A percentile compares a stretch with the other conserved stretches of the same genome.
Conservation (phyloP, 1,140 invertebrate genomes). For the Idris sp. region DNA sequence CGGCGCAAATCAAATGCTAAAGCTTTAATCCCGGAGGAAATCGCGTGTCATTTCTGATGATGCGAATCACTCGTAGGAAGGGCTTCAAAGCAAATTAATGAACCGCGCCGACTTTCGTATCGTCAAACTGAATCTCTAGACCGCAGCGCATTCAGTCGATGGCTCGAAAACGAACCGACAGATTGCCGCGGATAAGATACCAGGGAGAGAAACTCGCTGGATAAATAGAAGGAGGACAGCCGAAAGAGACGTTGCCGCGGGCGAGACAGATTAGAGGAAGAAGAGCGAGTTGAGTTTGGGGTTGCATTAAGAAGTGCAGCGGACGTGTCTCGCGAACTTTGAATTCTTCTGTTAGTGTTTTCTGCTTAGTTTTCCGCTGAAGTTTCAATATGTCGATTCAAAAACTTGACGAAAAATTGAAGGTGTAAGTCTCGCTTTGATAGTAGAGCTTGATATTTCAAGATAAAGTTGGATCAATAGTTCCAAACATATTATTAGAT, state of each 20-base stretch:
- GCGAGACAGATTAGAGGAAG: constrained; percentile 17
- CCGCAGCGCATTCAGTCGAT: constrained; percentile 19
- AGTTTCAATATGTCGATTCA: no score
- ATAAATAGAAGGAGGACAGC: constrained; percentile 9
- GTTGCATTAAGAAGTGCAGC: no score
- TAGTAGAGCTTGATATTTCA: no score
- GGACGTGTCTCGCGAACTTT: no score
- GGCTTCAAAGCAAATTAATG: constrained; percentile 61
- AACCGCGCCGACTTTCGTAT: constrained; percentile 49
- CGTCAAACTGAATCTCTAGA: constrained; percentile 37
- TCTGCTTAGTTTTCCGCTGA: no score
- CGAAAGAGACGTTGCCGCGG: constrained; percentile 1
- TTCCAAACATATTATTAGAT: no score
- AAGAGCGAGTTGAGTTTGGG: no score
- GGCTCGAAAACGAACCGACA: not conserved
- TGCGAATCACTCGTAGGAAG: constrained; percentile 32
- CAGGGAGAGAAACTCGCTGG: not conserved
- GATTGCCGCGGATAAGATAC: constrained; percentile 27
- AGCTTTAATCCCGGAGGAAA: constrained; percentile 51
- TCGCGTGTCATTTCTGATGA: constrained; percentile 49
- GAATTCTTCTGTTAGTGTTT: no score
- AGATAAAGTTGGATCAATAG: no score
- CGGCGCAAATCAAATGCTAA: not conserved
- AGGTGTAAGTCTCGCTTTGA: no score
- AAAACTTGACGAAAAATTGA: no score